Evolutionary conservation across 2,113 vertebrate genomes (phyloP).

Genomic region (Otocyon megalotis): DNA sequence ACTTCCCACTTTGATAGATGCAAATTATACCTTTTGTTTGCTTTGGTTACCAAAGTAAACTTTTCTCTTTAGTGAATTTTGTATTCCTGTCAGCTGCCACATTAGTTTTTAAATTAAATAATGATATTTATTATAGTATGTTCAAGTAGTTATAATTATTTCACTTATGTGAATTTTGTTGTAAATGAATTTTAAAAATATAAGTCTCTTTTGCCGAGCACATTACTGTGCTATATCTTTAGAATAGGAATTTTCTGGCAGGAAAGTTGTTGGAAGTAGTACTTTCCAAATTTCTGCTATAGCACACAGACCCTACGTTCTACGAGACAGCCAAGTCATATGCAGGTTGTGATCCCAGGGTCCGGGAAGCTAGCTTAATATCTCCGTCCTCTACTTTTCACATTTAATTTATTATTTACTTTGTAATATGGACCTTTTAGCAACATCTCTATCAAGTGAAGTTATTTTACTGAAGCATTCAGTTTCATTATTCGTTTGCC

Average conservation of each 20-base stretch:
- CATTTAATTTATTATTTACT: not conserved
- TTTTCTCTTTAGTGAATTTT: not conserved
- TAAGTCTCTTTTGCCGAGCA: not conserved
- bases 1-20: not conserved
- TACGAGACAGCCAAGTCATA: not conserved
- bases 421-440: not conserved
- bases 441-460: not conserved
- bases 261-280: not conserved
- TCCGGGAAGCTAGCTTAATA: not conserved
- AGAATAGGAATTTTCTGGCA: not conserved
- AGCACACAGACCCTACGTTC: not conserved
- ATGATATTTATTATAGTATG: not conserved
- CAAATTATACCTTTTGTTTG: not conserved
- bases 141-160: not conserved
- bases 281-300: not conserved
- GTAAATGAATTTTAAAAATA: constrained; percentile 9
- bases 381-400: not conserved
- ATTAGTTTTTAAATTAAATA: constrained; percentile 45
- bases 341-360: not conserved
- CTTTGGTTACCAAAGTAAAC: not conserved
- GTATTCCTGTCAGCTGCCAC: not conserved
- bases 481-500: constrained; percentile 5
- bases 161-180: not conserved
- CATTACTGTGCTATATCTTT: not conserved
- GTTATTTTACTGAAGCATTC: not conserved